Evolutionary conservation across 2,797 vertebrate genomes (phyloP).

Genomic region (Urosaurus nigricauda): DNA sequence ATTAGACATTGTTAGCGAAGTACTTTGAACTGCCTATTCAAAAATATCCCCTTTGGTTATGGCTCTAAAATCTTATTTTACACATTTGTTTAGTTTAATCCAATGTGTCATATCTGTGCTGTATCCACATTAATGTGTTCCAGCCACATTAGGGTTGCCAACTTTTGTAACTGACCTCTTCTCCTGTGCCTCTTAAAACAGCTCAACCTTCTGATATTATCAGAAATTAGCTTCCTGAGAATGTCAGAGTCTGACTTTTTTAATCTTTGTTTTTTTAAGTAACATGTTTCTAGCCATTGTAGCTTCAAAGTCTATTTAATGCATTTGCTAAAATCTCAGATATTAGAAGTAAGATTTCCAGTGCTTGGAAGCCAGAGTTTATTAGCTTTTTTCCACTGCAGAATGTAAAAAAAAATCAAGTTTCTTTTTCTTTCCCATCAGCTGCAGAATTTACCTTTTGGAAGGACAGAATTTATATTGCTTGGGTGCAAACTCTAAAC

Average conservation of each 20-base stretch:
- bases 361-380: too few species aligned
- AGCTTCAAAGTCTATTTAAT: background rate
- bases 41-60: background rate
- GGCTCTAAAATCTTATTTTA: slow-evolving; percentile 24
- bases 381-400: too few species aligned
- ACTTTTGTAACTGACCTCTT: background rate
- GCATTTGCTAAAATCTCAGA: background rate
- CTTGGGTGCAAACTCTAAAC: background rate
- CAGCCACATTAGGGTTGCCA: background rate
- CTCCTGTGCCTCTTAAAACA: background rate
- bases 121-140: background rate
- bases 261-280: too few species aligned
- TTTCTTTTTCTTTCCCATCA: background rate
- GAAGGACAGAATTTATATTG: background rate
- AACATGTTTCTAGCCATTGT: background rate
- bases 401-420: too few species aligned
- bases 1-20: slow-evolving; percentile 42
- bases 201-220: background rate
- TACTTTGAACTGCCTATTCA: slow-evolving; percentile 29
- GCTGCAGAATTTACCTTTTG: background rate
- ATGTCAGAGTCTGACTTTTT: background rate
- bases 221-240: background rate
- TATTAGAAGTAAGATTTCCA: background rate
- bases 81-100: slow-evolving; percentile 15
- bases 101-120: background rate